A percentile compares a stretch with the other conserved stretches of the same genome.
Evolutionary conservation across 2,797 vertebrate species (phyloP).

Genomic region (Sebastolobus altivelis): DNA sequence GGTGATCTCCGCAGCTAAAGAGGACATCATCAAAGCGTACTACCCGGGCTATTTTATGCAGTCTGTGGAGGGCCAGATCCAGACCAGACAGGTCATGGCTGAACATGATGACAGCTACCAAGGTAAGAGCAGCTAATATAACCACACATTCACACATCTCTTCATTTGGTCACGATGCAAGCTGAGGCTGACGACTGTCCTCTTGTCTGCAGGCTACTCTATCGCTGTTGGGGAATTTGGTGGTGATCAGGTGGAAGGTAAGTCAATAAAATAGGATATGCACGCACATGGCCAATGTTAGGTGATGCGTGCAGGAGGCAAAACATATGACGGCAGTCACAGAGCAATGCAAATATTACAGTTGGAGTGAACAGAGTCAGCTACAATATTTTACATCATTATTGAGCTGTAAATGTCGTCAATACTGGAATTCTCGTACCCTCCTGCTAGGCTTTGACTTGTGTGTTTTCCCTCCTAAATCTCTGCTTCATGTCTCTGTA

Average conservation of each 20-base stretch:
- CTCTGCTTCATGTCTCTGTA: conserved; percentile 57
- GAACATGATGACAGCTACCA: conserved; percentile 91
- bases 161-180: neutral
- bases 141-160: neutral
- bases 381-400: conserved; percentile 47
- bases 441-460: conserved; percentile 40
- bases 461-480: conserved; percentile 70
- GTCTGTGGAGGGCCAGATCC: conserved; percentile 87
- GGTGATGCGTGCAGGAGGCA: neutral
- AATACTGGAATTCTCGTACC: conserved; percentile 47
- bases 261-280: conserved; percentile 31
- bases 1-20: conserved; percentile 90
- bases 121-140: conserved; percentile 78
- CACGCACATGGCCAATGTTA: neutral
- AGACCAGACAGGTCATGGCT: conserved; percentile 86
- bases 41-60: conserved; percentile 90
- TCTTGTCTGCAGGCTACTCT: conserved; percentile 88
- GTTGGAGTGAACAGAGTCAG: conserved; percentile 34
- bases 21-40: conserved; percentile 88
- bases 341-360: conserved; percentile 15
- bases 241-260: conserved; percentile 91
- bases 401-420: conserved; percentile 52
- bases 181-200: neutral
- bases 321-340: conserved; percentile 5
- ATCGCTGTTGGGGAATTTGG: conserved; percentile 94